Base-by-base conservation (phyloP, 2,888 invertebrate genomes). In the Fragum whitleyi region DNA sequence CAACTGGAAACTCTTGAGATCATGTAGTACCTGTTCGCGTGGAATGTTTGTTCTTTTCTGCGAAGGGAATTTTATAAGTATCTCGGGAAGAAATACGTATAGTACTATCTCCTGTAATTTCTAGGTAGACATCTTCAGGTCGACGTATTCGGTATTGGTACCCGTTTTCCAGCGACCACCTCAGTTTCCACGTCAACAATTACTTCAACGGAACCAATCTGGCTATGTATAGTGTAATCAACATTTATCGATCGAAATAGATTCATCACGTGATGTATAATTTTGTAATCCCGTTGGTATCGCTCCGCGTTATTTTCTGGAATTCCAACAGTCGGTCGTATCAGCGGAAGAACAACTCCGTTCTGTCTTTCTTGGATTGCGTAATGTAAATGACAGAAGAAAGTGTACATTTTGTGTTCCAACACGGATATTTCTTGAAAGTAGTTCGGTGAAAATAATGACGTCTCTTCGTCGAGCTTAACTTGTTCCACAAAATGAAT, bases 281-380 rank as follows among this genome's bases (percentile, higher is more conserved):
- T 65, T 16, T n/a, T 65, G 11, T 42, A 65, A 26, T 65, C 65
- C 47, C 65, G 39, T 65, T 65, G 32, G 42, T 21, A 65, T 65
- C 65, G 65, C 65, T 65, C 65, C 65, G 65, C 65, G 42, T 42
- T 21, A 65, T 42, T 65, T 42, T 16, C 42, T 21, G 42, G 23
- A 21, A 36, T 23, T 26, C 21, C 23, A 19, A 65, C 2, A 2
- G 14, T 42, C n/a, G 42, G 65, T n/a, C 39, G 32, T 36, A 42
- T 21, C 42, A 23, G 39, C 23, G 65, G 65, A 19, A 65, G 14
- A 23, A 23, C 6, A 14, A 36, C 16, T 11, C 42, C 23, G 26
- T 11, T 42, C 11, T 16, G 32, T 21, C 42, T 65, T 23, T 23
- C 23, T 23, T 65, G 36, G 7, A 65, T 39, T 21, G 65, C 42